phyloP scores from a whole-genome alignment of 2,888 invertebrate genomes.

The Himalopsyche anomala region DNA sequence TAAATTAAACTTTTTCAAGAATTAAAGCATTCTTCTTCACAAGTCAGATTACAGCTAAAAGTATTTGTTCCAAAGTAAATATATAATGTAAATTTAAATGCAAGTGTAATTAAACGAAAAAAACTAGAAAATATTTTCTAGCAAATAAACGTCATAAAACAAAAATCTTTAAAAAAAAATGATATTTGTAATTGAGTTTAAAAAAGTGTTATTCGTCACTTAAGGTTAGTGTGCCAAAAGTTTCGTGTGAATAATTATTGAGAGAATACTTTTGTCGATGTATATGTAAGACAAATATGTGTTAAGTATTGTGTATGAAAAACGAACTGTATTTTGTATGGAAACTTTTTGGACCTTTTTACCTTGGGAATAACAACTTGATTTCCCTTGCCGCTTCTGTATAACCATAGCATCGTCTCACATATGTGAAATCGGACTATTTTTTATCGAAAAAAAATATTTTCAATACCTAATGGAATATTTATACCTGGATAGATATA shows the following conservation, averaged over 20 bases:
- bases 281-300: conserved; percentile 1
- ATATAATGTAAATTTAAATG: too few relatives aligned
- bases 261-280: not conserved
- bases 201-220: not conserved
- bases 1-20: too few relatives aligned
- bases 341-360: conserved; percentile 23
- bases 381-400: conserved; percentile 39
- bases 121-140: too few relatives aligned
- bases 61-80: too few relatives aligned
- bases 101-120: too few relatives aligned
- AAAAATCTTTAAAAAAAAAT: too few relatives aligned
- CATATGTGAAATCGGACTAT: not conserved
- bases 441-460: not conserved
- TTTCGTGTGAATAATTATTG: not conserved
- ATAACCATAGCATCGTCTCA: not conserved
- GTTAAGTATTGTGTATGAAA: conserved; percentile 23
- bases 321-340: conserved; percentile 32
- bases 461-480: not conserved
- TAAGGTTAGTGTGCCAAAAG: not conserved
- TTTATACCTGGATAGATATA: too few relatives aligned
- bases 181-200: not conserved
- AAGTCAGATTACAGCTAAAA: too few relatives aligned
- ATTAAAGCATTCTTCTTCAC: too few relatives aligned
- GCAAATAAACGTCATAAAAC: too few relatives aligned
- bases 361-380: conserved; percentile 30